Conservation (phyloP, 2,113 vertebrate genomes). For the Oreochromis tanganicae region DNA sequence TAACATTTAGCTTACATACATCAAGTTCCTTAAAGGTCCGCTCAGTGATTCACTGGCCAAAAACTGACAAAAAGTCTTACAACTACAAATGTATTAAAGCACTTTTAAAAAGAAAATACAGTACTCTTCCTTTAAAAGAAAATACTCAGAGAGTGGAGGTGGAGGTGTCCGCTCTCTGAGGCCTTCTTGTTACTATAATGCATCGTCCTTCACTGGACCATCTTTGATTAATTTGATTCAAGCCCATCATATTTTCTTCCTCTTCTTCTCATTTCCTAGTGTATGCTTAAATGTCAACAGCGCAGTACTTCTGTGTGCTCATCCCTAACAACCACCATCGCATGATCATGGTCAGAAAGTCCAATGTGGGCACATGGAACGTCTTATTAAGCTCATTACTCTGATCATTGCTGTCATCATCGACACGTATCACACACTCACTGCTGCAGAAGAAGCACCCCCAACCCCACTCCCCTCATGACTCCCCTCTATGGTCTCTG, state of each 20-base stretch:
- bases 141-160: background rate
- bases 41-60: background rate
- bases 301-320: background rate
- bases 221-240: background rate
- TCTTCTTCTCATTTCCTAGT: background rate
- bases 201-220: background rate
- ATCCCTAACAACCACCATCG: background rate
- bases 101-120: background rate
- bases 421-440: accelerated
- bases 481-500: background rate
- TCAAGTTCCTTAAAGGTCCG: background rate
- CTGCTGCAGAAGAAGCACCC: background rate
- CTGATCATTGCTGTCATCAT: background rate
- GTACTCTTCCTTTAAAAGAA: background rate
- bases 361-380: background rate
- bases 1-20: background rate
- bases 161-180: background rate
- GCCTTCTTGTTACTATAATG: background rate
- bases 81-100: background rate
- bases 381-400: background rate
- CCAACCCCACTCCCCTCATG: background rate
- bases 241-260: background rate
- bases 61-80: background rate
- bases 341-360: background rate
- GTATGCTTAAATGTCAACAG: background rate